Base-by-base conservation (phyloP, 1,140 invertebrate species). In the Homarus americanus region DNA sequence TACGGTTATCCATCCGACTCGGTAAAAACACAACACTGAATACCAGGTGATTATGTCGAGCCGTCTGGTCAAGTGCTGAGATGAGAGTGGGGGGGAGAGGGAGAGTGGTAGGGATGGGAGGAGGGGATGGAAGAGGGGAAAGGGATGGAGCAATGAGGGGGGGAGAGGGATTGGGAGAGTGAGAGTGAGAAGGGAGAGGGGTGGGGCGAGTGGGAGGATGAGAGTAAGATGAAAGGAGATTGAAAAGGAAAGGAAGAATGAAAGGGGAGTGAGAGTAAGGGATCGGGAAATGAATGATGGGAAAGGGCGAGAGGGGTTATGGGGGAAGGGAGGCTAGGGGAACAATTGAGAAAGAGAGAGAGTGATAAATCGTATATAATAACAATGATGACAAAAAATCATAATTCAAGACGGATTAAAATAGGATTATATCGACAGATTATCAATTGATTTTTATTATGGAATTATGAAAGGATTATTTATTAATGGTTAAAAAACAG, bases 301-400 rank as follows among this genome's bases (percentile, higher is more conserved):
- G 75, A 44, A 34, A 78, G 75, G 24, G 75, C 40, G 75, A 78
- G 75, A n/a, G 34, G 32, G n/a, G n/a, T n/a, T n/a, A n/a, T n/a
- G n/a, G n/a, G n/a, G n/a, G n/a, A n/a, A n/a, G n/a, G n/a, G n/a
- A n/a, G n/a, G n/a, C n/a, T n/a, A n/a, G n/a, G n/a, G n/a, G n/a
- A n/a, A n/a, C n/a, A n/a, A n/a, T n/a, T n/a, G 38, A 78, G 38
- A 78, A 24, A 28, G 75, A 78, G 32, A 76, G 73, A 76, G 32
- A 76, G 73, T n/a, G 73, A 76, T 5, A n/a, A 7, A 9, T 34
- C n/a, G n/a, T n/a, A n/a, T n/a, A n/a, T n/a, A n/a, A n/a, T n/a
- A n/a, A n/a, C n/a, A n/a, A n/a, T n/a, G n/a, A n/a, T n/a, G n/a
- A n/a, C n/a, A n/a, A n/a, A n/a, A n/a, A n/a, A n/a, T n/a, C n/a